These are phyloP conservation scores for Procavia capensis DNA, from an alignment of 2,113 vertebrate genomes.

Conservation along the genomic window DNA sequence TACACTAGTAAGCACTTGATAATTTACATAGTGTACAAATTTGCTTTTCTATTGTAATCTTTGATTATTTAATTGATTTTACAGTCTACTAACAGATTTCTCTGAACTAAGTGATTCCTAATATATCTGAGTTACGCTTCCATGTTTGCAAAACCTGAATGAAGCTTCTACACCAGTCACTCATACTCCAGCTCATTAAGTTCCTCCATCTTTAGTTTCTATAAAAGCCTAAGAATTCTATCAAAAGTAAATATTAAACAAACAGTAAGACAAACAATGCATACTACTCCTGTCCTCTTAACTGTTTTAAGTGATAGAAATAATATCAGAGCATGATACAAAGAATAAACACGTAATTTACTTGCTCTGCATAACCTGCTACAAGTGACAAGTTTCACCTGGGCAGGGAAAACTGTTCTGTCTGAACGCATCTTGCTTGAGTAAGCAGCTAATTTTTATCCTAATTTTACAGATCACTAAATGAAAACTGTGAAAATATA, in stretches of 20 bases:
- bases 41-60: not conserved
- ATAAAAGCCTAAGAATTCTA: not conserved
- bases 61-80: not conserved
- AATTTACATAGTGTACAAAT: not conserved
- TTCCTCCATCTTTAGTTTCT: not conserved
- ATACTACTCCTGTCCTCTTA: not conserved
- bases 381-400: not conserved
- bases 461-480: slow-evolving; percentile 49
- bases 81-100: too few species aligned
- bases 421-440: not conserved
- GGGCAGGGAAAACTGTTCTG: not conserved
- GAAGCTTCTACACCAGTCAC: not conserved
- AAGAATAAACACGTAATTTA: not conserved
- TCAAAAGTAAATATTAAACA: not conserved
- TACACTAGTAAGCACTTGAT: not conserved
- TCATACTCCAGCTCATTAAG: not conserved
- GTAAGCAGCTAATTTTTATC: not conserved
- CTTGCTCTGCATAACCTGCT: accelerated
- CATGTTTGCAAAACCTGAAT: not conserved
- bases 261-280: not conserved
- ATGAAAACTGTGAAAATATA: not conserved
- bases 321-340: accelerated
- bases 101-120: not conserved
- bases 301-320: not conserved
- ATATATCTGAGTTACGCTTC: not conserved